Percentiles rank a stretch among this genome's conserved stretches.
Evolutionary conservation across 64 coral and sea anemone genomes (phyloP).

Genomic region (Platygyra sinensis): DNA sequence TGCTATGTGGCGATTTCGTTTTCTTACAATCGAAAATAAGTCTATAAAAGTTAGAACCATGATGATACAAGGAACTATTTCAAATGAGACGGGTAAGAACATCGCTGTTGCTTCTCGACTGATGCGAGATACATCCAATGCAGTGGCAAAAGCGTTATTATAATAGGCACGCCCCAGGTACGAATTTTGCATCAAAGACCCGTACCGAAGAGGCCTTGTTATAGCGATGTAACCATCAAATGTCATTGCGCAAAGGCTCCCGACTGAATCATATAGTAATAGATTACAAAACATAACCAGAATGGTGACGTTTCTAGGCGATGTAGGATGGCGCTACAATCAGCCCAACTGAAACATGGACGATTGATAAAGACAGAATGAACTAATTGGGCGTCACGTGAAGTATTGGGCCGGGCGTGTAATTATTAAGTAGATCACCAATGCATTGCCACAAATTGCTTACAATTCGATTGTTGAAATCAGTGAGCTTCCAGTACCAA

Average conservation of each 20-base stretch:
- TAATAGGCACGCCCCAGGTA: constrained; percentile 30
- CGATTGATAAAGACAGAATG: constrained; percentile 50
- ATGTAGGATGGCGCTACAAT: not conserved
- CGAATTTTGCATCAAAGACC: constrained; percentile 13
- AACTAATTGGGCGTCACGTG: constrained; percentile 51
- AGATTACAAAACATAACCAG: constrained; percentile 23
- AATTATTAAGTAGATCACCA: constrained; percentile 47
- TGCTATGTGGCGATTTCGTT: constrained; percentile 20
- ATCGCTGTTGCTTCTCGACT: not conserved
- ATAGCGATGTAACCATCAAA: constrained; percentile 46
- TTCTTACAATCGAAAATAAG: constrained; percentile 16
- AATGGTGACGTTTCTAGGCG: constrained; percentile 4
- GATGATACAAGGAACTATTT: constrained; percentile 38
- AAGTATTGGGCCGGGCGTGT: constrained; percentile 25
- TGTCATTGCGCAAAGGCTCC: constrained; percentile 41
- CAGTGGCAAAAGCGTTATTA: constrained; percentile 14
- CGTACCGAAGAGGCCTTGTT: constrained; percentile 38
- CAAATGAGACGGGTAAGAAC: constrained; percentile 2
- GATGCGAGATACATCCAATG: constrained; percentile 10
- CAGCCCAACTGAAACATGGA: constrained; percentile 31
- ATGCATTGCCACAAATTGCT: constrained; percentile 12
- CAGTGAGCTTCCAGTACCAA: constrained; percentile 29
- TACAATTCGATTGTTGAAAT: not conserved
- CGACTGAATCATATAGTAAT: constrained; percentile 28
- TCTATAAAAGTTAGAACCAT: constrained; percentile 24